These are phyloP conservation scores for Myotis brandtii DNA, from an alignment of 2,113 vertebrate genomes.

Conservation along the genomic window DNA sequence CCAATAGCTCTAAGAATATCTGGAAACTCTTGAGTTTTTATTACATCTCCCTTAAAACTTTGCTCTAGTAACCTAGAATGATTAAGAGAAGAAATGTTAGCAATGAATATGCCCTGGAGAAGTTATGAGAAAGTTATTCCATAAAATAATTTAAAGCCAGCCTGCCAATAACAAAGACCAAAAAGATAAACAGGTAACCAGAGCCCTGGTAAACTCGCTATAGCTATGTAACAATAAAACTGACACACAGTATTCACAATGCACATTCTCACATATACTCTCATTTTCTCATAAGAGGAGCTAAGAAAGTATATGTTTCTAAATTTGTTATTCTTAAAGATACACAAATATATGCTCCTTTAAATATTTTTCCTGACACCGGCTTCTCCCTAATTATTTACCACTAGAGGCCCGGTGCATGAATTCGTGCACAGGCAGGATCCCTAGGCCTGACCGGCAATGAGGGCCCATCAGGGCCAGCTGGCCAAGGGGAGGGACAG, in stretches of 20 bases:
- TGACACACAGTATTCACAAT: not conserved
- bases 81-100: conserved; percentile 52
- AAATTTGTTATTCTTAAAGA: conserved; percentile 14
- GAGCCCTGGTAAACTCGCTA: not conserved
- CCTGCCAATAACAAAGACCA: not conserved
- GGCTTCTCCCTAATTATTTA: not conserved
- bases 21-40: conserved; percentile 94
- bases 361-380: conserved; percentile 19
- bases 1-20: conserved; percentile 85
- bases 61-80: conserved; percentile 91
- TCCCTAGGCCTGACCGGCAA: too few species aligned
- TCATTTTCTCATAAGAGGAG: conserved; percentile 40
- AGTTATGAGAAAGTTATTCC: not conserved
- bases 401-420: too few species aligned
- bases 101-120: not conserved
- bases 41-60: conserved; percentile 89
- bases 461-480: too few species aligned
- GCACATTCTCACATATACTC: not conserved
- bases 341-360: not conserved
- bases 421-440: too few species aligned
- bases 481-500: too few species aligned
- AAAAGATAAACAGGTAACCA: not conserved
- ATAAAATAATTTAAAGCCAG: not conserved
- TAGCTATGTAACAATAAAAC: not conserved
- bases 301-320: conserved; percentile 16